A percentile compares a stretch with the other conserved stretches of the same genome.
phyloP scores from a whole-genome alignment of 1,140 invertebrate species.

The Lysiphlebus fabarum region DNA sequence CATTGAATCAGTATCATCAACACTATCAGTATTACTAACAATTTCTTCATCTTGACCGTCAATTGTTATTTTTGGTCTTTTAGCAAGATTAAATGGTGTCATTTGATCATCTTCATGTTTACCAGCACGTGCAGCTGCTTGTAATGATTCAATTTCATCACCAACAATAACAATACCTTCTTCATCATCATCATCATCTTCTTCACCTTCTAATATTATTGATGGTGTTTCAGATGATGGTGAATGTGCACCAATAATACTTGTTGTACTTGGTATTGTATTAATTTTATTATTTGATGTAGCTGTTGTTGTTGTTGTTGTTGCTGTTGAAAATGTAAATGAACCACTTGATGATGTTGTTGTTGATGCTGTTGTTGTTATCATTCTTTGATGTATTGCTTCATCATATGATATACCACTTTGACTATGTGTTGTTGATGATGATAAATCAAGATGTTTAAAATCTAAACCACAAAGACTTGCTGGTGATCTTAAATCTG shows the following conservation, averaged over 20 bases:
- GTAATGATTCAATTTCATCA: conserved; percentile 45
- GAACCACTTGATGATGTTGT: conserved; percentile 19
- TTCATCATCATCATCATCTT: conserved; percentile 59
- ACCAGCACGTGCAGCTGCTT: conserved; percentile 13
- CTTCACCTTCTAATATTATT: conserved; percentile 36
- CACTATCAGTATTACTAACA: conserved; percentile 67
- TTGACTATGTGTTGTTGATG: conserved; percentile 38
- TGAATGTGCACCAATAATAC: conserved; percentile 36
- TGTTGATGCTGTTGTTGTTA: conserved; percentile 34
- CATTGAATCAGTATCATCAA: conserved; percentile 67
- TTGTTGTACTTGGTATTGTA: conserved; percentile 25
- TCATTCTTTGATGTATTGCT: conserved; percentile 49
- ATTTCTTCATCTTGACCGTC: conserved; percentile 65
- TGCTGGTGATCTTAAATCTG: conserved; percentile 65
- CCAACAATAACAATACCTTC: conserved; percentile 44
- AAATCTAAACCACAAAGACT: conserved; percentile 64
- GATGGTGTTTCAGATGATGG: conserved; percentile 43
- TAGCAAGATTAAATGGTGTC: conserved; percentile 67
- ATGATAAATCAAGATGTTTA: conserved; percentile 64
- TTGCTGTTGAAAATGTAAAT: conserved; percentile 30
- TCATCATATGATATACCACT: conserved; percentile 42
- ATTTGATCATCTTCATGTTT: conserved; percentile 58
- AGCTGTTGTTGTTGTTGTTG: conserved; percentile 52
- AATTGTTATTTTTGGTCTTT: conserved; percentile 60
- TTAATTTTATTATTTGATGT: conserved; percentile 28